Percentiles rank a stretch among this genome's conserved stretches.
Evolutionary conservation across 53 echinoderm and acorn worm genomes (phyloP).

Genomic region (Luidia sarsii): DNA sequence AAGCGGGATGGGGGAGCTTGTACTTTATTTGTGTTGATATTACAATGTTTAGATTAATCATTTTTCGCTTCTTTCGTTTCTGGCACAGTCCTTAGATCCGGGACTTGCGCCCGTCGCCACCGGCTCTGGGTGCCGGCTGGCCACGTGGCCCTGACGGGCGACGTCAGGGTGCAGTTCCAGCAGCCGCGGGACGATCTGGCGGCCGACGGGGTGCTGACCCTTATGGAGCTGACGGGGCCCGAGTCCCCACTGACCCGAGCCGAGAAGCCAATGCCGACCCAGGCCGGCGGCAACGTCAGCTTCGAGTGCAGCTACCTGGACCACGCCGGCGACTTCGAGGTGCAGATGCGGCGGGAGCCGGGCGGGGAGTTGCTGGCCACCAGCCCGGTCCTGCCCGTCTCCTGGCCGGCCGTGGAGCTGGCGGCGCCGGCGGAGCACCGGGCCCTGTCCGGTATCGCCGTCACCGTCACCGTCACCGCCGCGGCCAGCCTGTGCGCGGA

Average conservation of each 20-base stretch:
- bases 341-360: constrained; percentile 37
- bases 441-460: constrained; percentile 52
- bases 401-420: constrained; percentile 59
- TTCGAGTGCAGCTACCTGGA: constrained; percentile 81
- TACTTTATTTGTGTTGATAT: no score
- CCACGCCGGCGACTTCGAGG: constrained; percentile 68
- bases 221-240: constrained; percentile 59
- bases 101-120: constrained; percentile 18
- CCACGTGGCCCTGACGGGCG: constrained; percentile 53
- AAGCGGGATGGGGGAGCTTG: no score
- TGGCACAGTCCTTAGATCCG: constrained; percentile 19
- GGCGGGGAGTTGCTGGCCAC: constrained; percentile 15
- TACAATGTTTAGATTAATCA: no score
- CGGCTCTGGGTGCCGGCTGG: constrained; percentile 24
- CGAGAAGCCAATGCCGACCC: constrained; percentile 32
- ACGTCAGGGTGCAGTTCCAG: constrained; percentile 54
- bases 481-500: constrained; percentile 53
- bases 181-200: constrained; percentile 8
- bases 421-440: constrained; percentile 37
- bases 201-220: constrained; percentile 39
- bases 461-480: constrained; percentile 40
- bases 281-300: constrained; percentile 39
- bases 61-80: constrained; percentile 1
- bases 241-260: constrained; percentile 15
- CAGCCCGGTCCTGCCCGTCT: constrained; percentile 53